These are phyloP conservation scores for Conops quadrifasciatus DNA, from an alignment of 2,888 invertebrate genomes.

Conservation along the genomic window DNA sequence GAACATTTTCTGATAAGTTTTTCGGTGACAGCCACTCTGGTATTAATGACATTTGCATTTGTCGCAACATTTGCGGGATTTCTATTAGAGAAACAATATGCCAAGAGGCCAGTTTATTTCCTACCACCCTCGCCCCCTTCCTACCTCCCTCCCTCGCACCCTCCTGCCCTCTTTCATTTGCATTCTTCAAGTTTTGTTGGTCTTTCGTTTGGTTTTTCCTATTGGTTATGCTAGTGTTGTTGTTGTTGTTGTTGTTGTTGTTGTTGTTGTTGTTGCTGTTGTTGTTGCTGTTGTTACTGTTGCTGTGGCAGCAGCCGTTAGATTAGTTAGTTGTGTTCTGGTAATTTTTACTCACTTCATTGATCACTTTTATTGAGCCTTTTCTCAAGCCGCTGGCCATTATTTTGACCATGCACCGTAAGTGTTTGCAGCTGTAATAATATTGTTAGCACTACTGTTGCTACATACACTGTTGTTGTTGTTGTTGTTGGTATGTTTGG, in stretches of 20 bases:
- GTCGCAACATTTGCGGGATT: too few relatives aligned
- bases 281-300: background rate
- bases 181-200: background rate
- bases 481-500: background rate
- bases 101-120: background rate
- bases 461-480: background rate
- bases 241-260: background rate
- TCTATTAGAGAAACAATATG: too few relatives aligned
- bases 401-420: slow-evolving; percentile 5
- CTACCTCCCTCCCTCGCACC: background rate
- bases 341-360: slow-evolving; percentile 10
- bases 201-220: background rate
- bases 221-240: background rate
- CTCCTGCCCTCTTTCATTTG: background rate
- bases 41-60: slow-evolving; percentile 32
- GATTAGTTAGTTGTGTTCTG: background rate
- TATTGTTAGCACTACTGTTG: slow-evolving; percentile 23
- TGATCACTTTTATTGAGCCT: slow-evolving; percentile 24
- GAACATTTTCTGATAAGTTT: slow-evolving; percentile 16
- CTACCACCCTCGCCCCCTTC: background rate
- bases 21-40: slow-evolving; percentile 18
- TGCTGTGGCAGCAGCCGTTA: background rate
- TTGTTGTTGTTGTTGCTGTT: background rate
- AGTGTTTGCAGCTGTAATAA: slow-evolving; percentile 36
- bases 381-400: slow-evolving; percentile 9